Conservation (phyloP, 2,888 invertebrate species). For the Hyposoter dolosus region DNA sequence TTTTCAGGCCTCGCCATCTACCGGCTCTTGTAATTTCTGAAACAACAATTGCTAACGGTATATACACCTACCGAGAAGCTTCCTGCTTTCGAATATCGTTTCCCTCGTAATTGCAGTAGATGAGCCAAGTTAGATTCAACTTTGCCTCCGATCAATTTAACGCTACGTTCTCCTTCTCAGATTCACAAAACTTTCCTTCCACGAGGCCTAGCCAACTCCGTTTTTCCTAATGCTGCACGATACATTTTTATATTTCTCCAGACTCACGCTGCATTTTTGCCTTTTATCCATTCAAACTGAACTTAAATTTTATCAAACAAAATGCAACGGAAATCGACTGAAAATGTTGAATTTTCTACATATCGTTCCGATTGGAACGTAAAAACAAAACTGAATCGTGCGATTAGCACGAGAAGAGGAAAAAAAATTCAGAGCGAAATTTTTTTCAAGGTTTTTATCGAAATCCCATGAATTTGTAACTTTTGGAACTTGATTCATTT, state of each 20-base stretch:
- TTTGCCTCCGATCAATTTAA: background rate
- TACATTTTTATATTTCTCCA: background rate
- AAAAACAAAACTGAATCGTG: too few relatives aligned
- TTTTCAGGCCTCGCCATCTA: constrained; percentile 19
- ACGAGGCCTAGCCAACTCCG: background rate
- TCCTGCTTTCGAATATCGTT: constrained; percentile 37
- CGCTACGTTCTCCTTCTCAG: background rate
- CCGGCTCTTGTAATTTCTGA: constrained; percentile 65
- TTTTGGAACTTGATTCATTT: background rate
- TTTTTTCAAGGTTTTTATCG: background rate
- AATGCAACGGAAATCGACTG: background rate
- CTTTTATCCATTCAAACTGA: background rate
- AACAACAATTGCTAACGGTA: constrained; percentile 72
- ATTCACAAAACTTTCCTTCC: background rate
- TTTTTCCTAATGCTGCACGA: background rate
- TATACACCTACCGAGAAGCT: constrained; percentile 62
- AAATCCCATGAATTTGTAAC: background rate
- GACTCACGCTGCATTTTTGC: background rate
- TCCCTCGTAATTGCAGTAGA: background rate
- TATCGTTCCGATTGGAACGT: too few relatives aligned
- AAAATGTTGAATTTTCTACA: background rate
- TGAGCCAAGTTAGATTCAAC: constrained; percentile 20
- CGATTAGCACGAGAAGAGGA: too few relatives aligned
- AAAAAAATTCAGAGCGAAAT: background rate
- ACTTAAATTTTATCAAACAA: background rate